Evolutionary conservation across 2,888 invertebrate species (phyloP), one percentile per base, ranked within the genome.

Genomic region (Corbicula japonica): DNA sequence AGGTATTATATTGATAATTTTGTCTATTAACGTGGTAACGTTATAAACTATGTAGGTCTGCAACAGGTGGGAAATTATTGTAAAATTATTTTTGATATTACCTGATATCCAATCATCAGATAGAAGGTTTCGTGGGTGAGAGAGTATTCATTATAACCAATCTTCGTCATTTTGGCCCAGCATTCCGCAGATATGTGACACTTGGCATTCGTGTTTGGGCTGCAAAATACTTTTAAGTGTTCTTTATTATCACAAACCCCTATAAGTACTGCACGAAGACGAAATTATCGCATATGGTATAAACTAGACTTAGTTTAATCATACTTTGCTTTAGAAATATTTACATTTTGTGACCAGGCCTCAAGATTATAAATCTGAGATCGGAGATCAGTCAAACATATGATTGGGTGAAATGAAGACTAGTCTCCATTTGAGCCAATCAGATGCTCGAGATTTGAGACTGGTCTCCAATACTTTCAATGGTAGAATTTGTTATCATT

Each of bases 71-170:
- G n/a, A n/a, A n/a, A n/a, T n/a, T n/a, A n/a, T n/a, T n/a, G n/a
- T n/a, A n/a, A n/a, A n/a, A n/a, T n/a, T n/a, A n/a, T n/a, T n/a
- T n/a, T n/a, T n/a, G n/a, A n/a, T n/a, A n/a, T 76, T 81, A 92
- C 92, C 87, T 86, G 83, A 73, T 90, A 86, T 32, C 88, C 92
- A 46, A 92, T 92, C 72, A 91, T 86, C 21, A 92, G 82, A 84
- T 92, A 92, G 83, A 92, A 92, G 1, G 91, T 86, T 83, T 92
- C 87, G 72, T 92, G 92, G 6, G 92, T 89, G 10, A 92, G 80
- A 0, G 92, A 92, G 82, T 92, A 92, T 10, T 87, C 81, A 50
- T 83, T 88, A 86, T 91, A 91, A 0, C 92, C 91, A 0, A 83
- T 75, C 15, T 76, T 32, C 5, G 92, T 92, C 92, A 92, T 92